Conservation (phyloP, 2,797 vertebrate genomes). For the Argyrosomus regius region DNA sequence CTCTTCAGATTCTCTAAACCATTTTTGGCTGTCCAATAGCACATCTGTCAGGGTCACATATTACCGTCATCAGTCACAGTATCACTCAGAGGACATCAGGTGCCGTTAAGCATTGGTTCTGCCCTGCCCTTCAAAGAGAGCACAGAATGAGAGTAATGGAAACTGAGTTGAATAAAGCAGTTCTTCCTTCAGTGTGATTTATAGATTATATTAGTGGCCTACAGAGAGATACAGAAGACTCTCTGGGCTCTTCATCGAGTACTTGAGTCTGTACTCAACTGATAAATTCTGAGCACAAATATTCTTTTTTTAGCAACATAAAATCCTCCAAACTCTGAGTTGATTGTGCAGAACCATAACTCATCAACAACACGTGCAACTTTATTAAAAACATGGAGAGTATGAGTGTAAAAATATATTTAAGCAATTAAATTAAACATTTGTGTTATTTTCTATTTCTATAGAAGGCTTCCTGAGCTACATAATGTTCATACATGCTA, state of each 20-base stretch:
- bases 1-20: conserved; percentile 11
- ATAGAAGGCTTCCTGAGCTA: too few species aligned
- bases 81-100: conserved; percentile 1
- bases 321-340: neutral
- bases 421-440: neutral
- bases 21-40: neutral
- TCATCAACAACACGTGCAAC: neutral
- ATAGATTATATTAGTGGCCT: conserved; percentile 8
- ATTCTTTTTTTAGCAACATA: neutral
- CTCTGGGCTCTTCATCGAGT: neutral
- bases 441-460: neutral
- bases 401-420: neutral
- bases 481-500: too few species aligned
- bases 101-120: neutral
- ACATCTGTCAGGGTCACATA: conserved; percentile 27
- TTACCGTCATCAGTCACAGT: conserved; percentile 12
- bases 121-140: neutral
- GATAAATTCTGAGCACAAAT: neutral
- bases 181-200: neutral
- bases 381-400: neutral
- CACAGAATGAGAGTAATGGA: neutral
- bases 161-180: neutral
- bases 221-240: neutral
- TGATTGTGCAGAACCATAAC: neutral
- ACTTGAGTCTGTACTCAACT: neutral